Conservation (phyloP, 2,797 vertebrate genomes). For the Numenius phaeopus region DNA sequence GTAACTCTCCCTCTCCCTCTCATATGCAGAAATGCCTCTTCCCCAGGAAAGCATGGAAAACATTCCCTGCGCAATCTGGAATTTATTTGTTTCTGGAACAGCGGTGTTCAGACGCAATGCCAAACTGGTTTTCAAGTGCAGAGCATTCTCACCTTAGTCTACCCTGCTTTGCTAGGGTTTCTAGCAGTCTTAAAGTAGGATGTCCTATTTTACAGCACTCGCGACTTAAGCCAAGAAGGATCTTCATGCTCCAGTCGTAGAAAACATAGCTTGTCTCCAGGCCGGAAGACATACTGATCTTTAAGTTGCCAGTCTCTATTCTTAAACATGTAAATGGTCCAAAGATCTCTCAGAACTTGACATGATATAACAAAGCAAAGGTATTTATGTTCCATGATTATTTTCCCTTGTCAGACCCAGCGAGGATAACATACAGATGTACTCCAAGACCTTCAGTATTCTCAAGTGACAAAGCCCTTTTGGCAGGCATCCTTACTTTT, state of each 20-base stretch:
- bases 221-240: background rate
- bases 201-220: background rate
- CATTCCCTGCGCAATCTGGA: background rate
- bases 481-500: slow-evolving; percentile 41
- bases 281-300: background rate
- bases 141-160: background rate
- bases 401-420: slow-evolving; percentile 15
- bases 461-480: slow-evolving; percentile 17
- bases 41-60: background rate
- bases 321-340: background rate
- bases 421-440: background rate
- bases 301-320: background rate
- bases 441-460: background rate
- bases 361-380: slow-evolving; percentile 23
- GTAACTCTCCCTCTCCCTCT: background rate
- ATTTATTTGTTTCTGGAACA: slow-evolving; percentile 26
- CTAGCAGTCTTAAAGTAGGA: background rate
- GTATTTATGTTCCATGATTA: slow-evolving; percentile 15
- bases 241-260: background rate
- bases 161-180: background rate
- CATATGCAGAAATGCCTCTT: background rate
- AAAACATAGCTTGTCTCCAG: background rate
- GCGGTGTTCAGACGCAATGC: background rate
- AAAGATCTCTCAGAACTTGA: slow-evolving; percentile 9
- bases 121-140: background rate